A percentile compares a stretch with the other conserved stretches of the same genome.
phyloP scores from a whole-genome alignment of 2,888 invertebrate genomes.

The Lycaena phlaeas region DNA sequence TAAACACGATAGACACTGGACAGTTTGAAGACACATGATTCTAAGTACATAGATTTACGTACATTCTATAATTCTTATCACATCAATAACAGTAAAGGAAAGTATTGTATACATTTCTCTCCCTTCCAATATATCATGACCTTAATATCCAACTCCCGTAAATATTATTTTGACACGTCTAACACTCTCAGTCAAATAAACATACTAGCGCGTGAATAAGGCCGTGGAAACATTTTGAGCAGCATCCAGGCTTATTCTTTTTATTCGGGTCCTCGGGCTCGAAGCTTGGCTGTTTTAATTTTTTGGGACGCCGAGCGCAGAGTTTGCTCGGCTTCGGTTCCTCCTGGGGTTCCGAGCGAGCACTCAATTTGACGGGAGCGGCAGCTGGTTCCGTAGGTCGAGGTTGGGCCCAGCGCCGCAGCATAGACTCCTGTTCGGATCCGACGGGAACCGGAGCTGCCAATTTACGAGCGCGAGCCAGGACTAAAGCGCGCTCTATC shows the following conservation, averaged over 20 bases:
- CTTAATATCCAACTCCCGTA: neutral
- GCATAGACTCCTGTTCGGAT: constrained; percentile 53
- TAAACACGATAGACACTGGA: neutral
- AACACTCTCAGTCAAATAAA: constrained; percentile 60
- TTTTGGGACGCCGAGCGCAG: constrained; percentile 46
- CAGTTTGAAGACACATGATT: neutral
- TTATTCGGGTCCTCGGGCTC: constrained; percentile 44
- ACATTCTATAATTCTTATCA: constrained; percentile 11
- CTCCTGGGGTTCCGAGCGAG: constrained; percentile 49
- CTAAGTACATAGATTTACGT: neutral
- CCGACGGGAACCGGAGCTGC: constrained; percentile 61
- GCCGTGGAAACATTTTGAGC: constrained; percentile 64
- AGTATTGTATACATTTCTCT: neutral
- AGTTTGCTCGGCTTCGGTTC: constrained; percentile 45
- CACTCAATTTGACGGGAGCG: constrained; percentile 55
- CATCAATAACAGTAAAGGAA: constrained; percentile 12
- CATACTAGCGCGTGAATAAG: constrained; percentile 66
- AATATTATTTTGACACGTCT: constrained; percentile 1
- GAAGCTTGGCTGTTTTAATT: constrained; percentile 55
- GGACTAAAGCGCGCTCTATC: constrained; percentile 56
- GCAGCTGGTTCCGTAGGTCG: constrained; percentile 52
- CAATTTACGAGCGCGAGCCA: constrained; percentile 51
- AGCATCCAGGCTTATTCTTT: constrained; percentile 54
- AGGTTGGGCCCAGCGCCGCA: constrained; percentile 58
- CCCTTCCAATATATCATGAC: neutral